phyloP scores from a whole-genome alignment of 2,113 vertebrate species.

The Bettongia penicillata region DNA sequence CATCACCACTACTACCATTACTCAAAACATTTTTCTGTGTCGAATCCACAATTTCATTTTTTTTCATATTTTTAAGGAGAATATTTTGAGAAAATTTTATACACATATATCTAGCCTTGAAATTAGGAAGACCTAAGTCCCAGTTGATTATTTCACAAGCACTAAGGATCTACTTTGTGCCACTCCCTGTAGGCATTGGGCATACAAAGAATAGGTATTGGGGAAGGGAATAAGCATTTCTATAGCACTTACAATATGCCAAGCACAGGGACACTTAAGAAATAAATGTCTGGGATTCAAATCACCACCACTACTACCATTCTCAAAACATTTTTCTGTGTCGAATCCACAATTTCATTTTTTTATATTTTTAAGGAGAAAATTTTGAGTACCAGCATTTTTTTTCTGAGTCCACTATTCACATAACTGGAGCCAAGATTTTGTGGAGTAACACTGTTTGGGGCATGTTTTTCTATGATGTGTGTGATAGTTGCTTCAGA shows the following conservation, averaged over 20 bases:
- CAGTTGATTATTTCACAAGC: not conserved
- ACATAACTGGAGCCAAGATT: not conserved
- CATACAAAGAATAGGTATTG: not conserved
- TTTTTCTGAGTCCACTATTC: not conserved
- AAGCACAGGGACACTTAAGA: not conserved
- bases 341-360: not conserved
- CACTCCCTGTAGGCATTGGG: not conserved
- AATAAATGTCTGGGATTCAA: not conserved
- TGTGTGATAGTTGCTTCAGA: not conserved
- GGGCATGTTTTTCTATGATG: not conserved
- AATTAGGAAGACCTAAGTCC: not conserved
- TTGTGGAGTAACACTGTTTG: not conserved
- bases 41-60: not conserved
- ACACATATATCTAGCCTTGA: not conserved
- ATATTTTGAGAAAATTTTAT: no score
- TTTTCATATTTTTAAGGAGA: no score
- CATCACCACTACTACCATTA: not conserved
- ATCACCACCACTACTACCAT: not conserved
- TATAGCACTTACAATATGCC: not conserved
- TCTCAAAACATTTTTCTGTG: not conserved
- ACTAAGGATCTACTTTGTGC: not conserved
- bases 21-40: not conserved
- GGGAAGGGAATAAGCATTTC: not conserved
- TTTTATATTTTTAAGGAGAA: not conserved
- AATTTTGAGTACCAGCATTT: not conserved